Base-by-base conservation (phyloP, 2,797 vertebrate species). In the Cephalopachus bancanus region DNA sequence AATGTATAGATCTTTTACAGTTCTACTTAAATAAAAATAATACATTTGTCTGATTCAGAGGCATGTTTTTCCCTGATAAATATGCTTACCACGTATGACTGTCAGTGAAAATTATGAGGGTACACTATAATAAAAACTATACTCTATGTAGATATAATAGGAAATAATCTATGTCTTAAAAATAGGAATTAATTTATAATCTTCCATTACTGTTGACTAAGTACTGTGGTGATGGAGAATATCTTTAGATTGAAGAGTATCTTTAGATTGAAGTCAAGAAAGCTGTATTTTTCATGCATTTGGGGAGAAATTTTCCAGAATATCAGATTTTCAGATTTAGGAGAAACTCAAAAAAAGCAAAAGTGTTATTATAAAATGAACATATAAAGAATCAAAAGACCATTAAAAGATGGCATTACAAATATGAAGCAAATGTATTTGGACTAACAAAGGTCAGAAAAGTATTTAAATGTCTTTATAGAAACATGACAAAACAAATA, bases 21-120 rank as follows among this genome's bases (percentile, higher is more conserved):
- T 24, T 69, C 26, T 94, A 11, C 78, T 97, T 97, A 96, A 97
- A 97, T 51, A 57, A 44, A 94, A 97, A 87, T 76, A 59, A 76
- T 93, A 11, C 49, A 79, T 95, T 71, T 7, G 0, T 84, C 78
- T 60, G 26, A 93, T 96, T 97, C 76, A 90, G 75, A 90, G 65
- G 83, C 59, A 91, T 53, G 2, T 65, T 94, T 95, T 28, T 97
- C 97, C 79, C 65, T 78, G 60, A 74, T 87, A 49, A 97, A 72
- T 57, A 78, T 37, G 49, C 15, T 89, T 53, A 12, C 87, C 69
- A 86, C 30, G 64, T 59, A 2, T 86, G 20, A 97, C 24, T 83
- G 14, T 20, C 72, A 49, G 67, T 89, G 59, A 93, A 97, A 96
- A 96, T 96, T 53, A 57, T 60, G 76, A 89, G 67, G 49, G 80